A percentile compares a stretch with the other conserved stretches of the same genome.
Conservation (phyloP, 2,888 invertebrate species). For the Ormyrus thymus region DNA sequence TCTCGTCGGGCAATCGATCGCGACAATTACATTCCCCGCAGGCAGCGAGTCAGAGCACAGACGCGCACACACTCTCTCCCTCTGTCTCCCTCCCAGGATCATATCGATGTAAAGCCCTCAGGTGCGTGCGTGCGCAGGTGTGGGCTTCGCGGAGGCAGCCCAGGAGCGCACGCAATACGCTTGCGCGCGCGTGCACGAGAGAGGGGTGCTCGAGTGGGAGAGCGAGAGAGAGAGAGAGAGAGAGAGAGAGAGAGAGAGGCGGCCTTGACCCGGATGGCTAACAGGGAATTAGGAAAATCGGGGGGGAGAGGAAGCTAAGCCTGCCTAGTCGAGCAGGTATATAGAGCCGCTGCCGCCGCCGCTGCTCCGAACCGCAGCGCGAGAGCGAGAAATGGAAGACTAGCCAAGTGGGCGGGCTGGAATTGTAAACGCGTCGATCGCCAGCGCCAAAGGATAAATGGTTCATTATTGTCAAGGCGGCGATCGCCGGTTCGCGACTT, state of each 20-base stretch:
- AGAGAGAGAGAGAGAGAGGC: constrained; percentile 7
- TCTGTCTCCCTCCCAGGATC: too few relatives aligned
- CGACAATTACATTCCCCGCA: not conserved
- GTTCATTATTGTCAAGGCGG: constrained; percentile 52
- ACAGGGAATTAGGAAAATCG: constrained; percentile 68
- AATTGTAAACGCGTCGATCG: constrained; percentile 3
- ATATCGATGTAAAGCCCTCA: too few relatives aligned
- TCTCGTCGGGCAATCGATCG: too few relatives aligned
- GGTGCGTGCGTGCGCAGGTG: too few relatives aligned
- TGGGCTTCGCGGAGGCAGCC: too few relatives aligned
- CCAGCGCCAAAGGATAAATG: constrained; percentile 20
- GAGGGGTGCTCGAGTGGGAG: constrained; percentile 1
- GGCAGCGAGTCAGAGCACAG: not conserved
- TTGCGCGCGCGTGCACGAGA: constrained; percentile 1
- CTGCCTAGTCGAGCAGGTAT: not conserved
- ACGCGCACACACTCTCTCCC: not conserved
- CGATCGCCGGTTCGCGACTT: not conserved
- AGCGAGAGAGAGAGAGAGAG: constrained; percentile 9
- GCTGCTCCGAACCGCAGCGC: constrained; percentile 11
- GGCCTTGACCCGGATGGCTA: constrained; percentile 68
- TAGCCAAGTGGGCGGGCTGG: not conserved
- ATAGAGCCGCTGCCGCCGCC: not conserved
- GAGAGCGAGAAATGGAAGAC: constrained; percentile 19
- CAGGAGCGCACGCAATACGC: too few relatives aligned
- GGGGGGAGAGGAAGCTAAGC: constrained; percentile 37